A percentile compares a stretch with the other conserved stretches of the same genome.
Conservation (phyloP, 1,140 invertebrate genomes). For the Heliothis virescens region DNA sequence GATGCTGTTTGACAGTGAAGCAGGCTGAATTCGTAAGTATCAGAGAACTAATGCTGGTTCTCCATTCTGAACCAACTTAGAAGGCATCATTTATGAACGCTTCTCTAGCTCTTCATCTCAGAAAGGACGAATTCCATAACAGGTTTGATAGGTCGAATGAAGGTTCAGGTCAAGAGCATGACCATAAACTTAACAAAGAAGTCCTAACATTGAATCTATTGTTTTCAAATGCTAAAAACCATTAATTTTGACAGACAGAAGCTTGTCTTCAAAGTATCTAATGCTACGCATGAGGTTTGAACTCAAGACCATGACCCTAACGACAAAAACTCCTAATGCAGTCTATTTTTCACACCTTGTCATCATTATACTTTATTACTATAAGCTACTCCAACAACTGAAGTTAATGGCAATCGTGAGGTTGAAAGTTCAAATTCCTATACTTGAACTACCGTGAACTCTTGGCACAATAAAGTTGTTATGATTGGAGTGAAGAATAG, state of each 20-base stretch:
- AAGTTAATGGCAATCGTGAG: slow-evolving; percentile 25
- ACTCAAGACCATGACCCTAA: neutral
- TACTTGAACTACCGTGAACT: slow-evolving; percentile 25
- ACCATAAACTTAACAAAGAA: neutral
- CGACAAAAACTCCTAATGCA: neutral
- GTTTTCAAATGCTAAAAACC: too few species aligned
- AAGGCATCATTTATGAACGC: too few species aligned
- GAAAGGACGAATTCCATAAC: too few species aligned
- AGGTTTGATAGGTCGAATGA: neutral
- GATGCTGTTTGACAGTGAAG: too few species aligned
- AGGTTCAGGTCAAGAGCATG: neutral
- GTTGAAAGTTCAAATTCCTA: slow-evolving; percentile 31
- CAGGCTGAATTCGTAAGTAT: too few species aligned
- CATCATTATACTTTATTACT: neutral
- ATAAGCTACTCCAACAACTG: slow-evolving; percentile 9
- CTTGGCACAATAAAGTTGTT: slow-evolving; percentile 16
- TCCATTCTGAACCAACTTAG: too few species aligned
- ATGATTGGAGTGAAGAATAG: slow-evolving; percentile 6
- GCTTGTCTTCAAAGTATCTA: too few species aligned
- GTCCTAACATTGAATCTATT: too few species aligned
- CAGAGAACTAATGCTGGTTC: too few species aligned
- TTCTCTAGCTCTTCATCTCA: too few species aligned
- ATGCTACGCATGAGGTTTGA: too few species aligned
- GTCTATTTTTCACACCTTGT: neutral
- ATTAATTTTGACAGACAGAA: too few species aligned